These are phyloP conservation scores for Hypothenemus hampei DNA, from an alignment of 1,140 invertebrate genomes.

Conservation along the genomic window DNA sequence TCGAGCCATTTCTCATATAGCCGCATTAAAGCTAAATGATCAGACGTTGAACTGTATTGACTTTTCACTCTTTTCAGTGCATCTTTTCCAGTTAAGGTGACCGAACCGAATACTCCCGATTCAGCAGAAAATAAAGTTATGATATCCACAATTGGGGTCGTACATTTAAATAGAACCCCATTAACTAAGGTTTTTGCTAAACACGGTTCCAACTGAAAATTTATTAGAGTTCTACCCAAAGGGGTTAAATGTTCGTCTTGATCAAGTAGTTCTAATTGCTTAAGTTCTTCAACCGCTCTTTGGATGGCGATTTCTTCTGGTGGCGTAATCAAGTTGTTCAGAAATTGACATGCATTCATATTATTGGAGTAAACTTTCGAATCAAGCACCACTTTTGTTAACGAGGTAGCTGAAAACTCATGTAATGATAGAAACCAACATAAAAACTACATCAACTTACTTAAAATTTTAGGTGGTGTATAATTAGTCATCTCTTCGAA, in stretches of 20 bases:
- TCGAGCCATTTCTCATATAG: constrained; percentile 41
- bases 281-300: constrained; percentile 48
- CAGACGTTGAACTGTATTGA: constrained; percentile 33
- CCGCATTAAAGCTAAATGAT: constrained; percentile 42
- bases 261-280: constrained; percentile 50
- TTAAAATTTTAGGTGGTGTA: constrained; percentile 57
- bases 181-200: constrained; percentile 56
- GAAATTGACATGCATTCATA: constrained; percentile 48
- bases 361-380: constrained; percentile 49
- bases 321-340: constrained; percentile 49
- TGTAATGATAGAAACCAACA: constrained; percentile 19
- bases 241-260: constrained; percentile 53
- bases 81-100: constrained; percentile 32
- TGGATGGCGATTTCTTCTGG: constrained; percentile 45
- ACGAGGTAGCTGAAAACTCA: constrained; percentile 43
- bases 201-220: constrained; percentile 52
- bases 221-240: constrained; percentile 50
- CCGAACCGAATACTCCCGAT: constrained; percentile 35
- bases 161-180: constrained; percentile 53
- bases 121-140: constrained; percentile 40
- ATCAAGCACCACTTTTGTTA: constrained; percentile 61
- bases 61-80: constrained; percentile 31
- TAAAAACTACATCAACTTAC: constrained; percentile 28
- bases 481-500: constrained; percentile 49
- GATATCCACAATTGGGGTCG: constrained; percentile 44